These are phyloP conservation scores for Tupaia chinensis DNA, from an alignment of 2,113 vertebrate genomes.

Conservation along the genomic window DNA sequence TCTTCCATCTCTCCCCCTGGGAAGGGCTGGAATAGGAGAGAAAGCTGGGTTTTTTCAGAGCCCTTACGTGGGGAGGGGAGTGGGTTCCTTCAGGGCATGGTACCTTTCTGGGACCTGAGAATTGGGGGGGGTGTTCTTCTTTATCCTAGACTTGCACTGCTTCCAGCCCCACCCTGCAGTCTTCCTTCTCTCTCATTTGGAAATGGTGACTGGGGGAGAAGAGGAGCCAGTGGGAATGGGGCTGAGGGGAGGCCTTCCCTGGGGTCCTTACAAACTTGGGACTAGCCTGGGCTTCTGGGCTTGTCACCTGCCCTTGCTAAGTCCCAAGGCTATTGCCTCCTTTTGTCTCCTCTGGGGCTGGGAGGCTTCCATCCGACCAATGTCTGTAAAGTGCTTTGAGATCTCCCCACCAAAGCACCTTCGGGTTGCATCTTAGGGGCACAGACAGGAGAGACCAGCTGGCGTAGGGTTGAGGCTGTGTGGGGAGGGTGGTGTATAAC, in stretches of 20 bases:
- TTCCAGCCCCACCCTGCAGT: not conserved
- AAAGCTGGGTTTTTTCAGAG: slow-evolving; percentile 59
- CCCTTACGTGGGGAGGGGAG: slow-evolving; percentile 5
- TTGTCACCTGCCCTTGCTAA: not conserved
- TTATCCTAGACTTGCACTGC: slow-evolving; percentile 31
- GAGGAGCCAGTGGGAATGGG: not conserved
- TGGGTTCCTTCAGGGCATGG: slow-evolving; percentile 27
- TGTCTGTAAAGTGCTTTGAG: slow-evolving; percentile 80
- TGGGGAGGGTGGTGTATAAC: not conserved
- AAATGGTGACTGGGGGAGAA: not conserved
- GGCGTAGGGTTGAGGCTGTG: not conserved
- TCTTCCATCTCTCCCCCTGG: slow-evolving; percentile 52
- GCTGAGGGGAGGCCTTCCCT: not conserved
- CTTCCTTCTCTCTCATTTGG: slow-evolving; percentile 30
- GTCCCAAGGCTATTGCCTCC: slow-evolving; percentile 33
- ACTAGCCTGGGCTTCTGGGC: not conserved
- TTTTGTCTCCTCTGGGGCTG: not conserved
- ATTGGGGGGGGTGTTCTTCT: not conserved
- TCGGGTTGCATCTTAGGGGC: slow-evolving; percentile 30
- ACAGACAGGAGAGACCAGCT: not conserved
- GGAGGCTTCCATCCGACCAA: slow-evolving; percentile 76
- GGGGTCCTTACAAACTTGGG: slow-evolving; percentile 23
- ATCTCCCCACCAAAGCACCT: slow-evolving; percentile 52
- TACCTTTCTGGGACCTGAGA: slow-evolving; percentile 37
- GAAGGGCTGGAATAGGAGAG: slow-evolving; percentile 51